These are phyloP conservation scores for Leptodactylus fuscus DNA, from an alignment of 2,113 vertebrate genomes.

Conservation along the genomic window DNA sequence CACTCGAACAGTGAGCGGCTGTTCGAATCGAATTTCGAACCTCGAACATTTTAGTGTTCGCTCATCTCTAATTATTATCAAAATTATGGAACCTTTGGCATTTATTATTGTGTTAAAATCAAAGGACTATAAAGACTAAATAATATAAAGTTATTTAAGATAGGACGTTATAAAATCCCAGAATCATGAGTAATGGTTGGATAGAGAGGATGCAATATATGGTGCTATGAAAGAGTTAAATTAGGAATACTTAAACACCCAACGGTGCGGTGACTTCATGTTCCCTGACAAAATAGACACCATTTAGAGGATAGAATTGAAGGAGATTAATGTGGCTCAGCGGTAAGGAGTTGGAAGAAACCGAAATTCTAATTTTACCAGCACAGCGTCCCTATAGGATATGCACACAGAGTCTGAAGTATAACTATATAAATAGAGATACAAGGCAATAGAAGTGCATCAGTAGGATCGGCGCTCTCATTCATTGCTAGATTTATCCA, in stretches of 20 bases:
- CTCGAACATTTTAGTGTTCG: too few species aligned
- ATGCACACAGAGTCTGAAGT: background rate
- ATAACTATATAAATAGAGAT: background rate
- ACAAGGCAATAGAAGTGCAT: background rate
- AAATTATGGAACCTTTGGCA: background rate
- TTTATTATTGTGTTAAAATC: background rate
- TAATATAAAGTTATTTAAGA: background rate
- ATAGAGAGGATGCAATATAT: background rate
- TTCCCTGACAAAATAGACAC: background rate
- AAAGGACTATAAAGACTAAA: background rate
- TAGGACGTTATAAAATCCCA: background rate
- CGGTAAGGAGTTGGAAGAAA: conserved; percentile 13
- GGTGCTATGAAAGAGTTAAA: background rate
- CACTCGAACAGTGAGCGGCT: too few species aligned
- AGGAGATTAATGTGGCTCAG: conserved; percentile 4
- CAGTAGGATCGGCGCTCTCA: background rate
- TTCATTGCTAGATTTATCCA: background rate
- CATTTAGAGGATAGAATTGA: background rate
- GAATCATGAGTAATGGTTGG: background rate
- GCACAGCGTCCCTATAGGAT: background rate
- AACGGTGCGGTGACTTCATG: background rate
- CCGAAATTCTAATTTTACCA: conserved; percentile 5
- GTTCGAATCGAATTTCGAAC: too few species aligned
- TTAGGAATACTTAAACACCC: background rate
- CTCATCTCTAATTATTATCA: too few species aligned